Evolutionary conservation across 2,888 invertebrate genomes (phyloP).

Genomic region (Hecatera dysodea): DNA sequence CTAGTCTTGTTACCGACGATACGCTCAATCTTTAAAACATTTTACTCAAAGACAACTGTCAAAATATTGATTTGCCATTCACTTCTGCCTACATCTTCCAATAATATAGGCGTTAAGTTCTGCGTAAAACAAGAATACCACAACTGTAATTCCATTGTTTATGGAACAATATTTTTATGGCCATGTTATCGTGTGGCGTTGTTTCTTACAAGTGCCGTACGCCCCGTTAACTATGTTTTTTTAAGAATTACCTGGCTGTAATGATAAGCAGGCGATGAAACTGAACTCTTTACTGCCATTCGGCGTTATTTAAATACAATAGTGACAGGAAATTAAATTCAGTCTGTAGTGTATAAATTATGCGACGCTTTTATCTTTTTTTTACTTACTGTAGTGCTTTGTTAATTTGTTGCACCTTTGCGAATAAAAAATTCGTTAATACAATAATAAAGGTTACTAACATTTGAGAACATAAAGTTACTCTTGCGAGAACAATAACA

Average conservation of each 20-base stretch:
- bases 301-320: slow-evolving; percentile 48
- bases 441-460: neutral
- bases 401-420: slow-evolving; percentile 12
- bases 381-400: neutral
- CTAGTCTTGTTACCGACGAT: neutral
- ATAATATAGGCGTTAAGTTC: slow-evolving; percentile 2
- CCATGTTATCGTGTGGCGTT: slow-evolving; percentile 53
- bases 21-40: neutral
- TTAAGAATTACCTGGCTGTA: slow-evolving; percentile 37
- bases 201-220: slow-evolving; percentile 48
- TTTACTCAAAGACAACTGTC: neutral
- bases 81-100: neutral
- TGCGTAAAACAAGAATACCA: slow-evolving; percentile 15
- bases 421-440: neutral
- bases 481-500: neutral
- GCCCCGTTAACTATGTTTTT: slow-evolving; percentile 55
- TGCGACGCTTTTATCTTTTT: slow-evolving; percentile 8
- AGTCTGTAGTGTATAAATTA: slow-evolving; percentile 4
- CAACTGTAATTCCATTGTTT: slow-evolving; percentile 45
- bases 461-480: too few species aligned
- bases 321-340: slow-evolving; percentile 33
- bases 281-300: slow-evolving; percentile 16
- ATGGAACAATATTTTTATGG: slow-evolving; percentile 55
- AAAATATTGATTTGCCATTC: neutral
- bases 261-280: slow-evolving; percentile 60